Conservation (phyloP, 2,888 invertebrate genomes). For the Elmis aenea region DNA sequence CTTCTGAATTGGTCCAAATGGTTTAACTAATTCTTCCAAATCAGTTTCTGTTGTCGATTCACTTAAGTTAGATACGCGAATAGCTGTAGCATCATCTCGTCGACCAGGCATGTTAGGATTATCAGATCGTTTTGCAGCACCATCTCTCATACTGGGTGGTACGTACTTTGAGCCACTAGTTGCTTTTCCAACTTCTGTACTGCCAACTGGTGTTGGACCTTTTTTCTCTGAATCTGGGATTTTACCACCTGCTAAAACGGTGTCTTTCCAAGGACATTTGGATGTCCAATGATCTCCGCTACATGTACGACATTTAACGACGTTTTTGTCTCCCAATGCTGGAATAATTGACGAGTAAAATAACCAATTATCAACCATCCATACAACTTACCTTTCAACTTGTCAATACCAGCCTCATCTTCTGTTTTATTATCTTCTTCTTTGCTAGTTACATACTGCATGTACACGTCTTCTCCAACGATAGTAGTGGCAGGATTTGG, state of each 20-base stretch:
- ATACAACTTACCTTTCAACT: conserved; percentile 60
- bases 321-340: conserved; percentile 56
- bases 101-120: conserved; percentile 59
- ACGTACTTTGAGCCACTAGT: conserved; percentile 69
- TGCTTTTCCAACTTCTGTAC: conserved; percentile 32
- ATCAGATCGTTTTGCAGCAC: conserved; percentile 67
- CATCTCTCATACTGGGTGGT: conserved; percentile 85
- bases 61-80: conserved; percentile 94
- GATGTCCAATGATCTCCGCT: conserved; percentile 98
- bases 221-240: conserved; percentile 53
- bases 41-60: conserved; percentile 94
- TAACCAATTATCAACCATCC: not conserved
- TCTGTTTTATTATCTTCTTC: conserved; percentile 84
- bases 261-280: conserved; percentile 96
- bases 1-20: conserved; percentile 89
- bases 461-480: conserved; percentile 90
- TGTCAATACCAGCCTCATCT: conserved; percentile 74
- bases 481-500: conserved; percentile 98
- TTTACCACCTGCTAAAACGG: conserved; percentile 66
- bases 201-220: conserved; percentile 5
- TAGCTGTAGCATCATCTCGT: conserved; percentile 83
- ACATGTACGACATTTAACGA: conserved; percentile 84
- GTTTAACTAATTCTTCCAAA: conserved; percentile 91
- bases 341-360: conserved; percentile 10
- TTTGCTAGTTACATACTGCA: conserved; percentile 87